Evolutionary conservation across 2,888 invertebrate genomes (phyloP).

Genomic region (Cataglyphis albicans): DNA sequence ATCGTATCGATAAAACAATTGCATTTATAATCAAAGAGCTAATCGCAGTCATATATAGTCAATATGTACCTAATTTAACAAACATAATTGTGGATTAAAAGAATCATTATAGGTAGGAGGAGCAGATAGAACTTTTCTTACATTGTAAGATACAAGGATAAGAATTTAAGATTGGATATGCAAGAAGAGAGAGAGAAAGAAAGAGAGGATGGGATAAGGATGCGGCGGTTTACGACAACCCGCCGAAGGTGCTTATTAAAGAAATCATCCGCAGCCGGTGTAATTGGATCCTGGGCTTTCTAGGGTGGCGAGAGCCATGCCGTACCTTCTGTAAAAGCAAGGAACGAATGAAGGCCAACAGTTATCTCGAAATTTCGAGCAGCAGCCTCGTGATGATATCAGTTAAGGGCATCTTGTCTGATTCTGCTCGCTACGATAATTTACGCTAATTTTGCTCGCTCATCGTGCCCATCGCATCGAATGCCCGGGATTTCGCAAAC

Average conservation of each 20-base stretch:
- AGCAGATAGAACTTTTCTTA: neutral
- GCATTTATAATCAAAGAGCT: constrained; percentile 13
- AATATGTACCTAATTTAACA: neutral
- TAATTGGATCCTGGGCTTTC: constrained; percentile 52
- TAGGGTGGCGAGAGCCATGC: neutral
- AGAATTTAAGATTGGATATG: constrained; percentile 34
- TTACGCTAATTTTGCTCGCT: constrained; percentile 53
- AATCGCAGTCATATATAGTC: neutral
- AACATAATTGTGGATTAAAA: neutral
- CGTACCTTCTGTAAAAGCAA: constrained; percentile 5
- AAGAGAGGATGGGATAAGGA: neutral
- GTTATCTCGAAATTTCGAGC: constrained; percentile 33
- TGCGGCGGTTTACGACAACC: constrained; percentile 15
- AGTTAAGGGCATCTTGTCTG: constrained; percentile 30
- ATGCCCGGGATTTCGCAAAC: neutral
- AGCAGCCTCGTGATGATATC: constrained; percentile 38
- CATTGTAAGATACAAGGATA: constrained; percentile 21
- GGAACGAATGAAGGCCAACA: constrained; percentile 4
- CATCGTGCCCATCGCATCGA: neutral
- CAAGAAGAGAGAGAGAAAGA: neutral
- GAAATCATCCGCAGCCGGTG: constrained; percentile 45
- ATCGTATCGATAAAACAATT: neutral
- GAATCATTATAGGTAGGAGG: neutral
- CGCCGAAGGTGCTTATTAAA: constrained; percentile 55
- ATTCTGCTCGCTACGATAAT: neutral